Base-by-base conservation (phyloP, 64 coral and sea anemone species). In the Actinia tenebrosa region DNA sequence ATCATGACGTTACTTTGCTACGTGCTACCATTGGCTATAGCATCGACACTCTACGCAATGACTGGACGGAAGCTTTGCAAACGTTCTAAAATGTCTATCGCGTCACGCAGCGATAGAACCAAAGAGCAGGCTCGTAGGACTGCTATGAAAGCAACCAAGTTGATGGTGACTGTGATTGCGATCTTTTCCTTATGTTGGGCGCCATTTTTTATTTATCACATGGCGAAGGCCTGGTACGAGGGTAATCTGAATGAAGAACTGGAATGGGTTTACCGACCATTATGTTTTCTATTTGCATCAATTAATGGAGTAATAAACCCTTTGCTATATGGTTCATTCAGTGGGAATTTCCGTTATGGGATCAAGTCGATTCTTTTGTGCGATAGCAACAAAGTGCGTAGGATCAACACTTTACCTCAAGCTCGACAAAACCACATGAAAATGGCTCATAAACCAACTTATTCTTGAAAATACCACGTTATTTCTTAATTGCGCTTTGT, bases 161-260 rank as follows among this genome's bases (percentile, higher is more conserved):
- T 91, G 84, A 91, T 91, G 64, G 62, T 82, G 30, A 84, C 60
- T 5, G 85, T 91, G 26, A 84, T 91, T 63, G 84, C 75, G 10
- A 86, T 91, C 22, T 91, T 91, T 66, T 83, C 71, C 5, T 50
- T 91, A 7, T 91, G 89, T 53, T 91, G 89, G 89, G 56, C 85
- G 22, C 89, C 89, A 26, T 84, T 91, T 16, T 84, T 86, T 81
- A 84, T 91, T 11, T 86, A 91, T 81, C 89, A 91, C 78, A 59
- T 91, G 42, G 80, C 44, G 7, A 83, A 83, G 16, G 80, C n/a
- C 11, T 91, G 30, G 25, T 71, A 83, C 23, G 20, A 83, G 0
- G 46, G 85, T 20, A 83, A 44, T 64, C 80, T 80, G 71, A 86
- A 46, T 26, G 30, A 60, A 10, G 54, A 19, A 80, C 23, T 60